Conservation (phyloP, 1,140 invertebrate genomes). For the Orius insidiosus region DNA sequence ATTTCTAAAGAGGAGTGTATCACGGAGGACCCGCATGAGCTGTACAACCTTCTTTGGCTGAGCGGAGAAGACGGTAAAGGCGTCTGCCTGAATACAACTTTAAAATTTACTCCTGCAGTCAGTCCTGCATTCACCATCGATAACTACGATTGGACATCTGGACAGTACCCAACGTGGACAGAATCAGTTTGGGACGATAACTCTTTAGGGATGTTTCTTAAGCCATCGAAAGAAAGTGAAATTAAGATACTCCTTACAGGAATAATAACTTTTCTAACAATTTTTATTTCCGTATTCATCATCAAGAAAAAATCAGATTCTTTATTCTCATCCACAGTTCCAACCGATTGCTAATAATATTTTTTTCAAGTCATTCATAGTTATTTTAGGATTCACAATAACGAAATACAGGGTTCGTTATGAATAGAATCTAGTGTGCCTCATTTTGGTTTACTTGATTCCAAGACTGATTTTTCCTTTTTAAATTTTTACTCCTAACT, state of each 20-base stretch:
- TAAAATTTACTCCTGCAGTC: slow-evolving; percentile 44
- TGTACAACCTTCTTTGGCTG: too few species aligned
- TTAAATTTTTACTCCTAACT: too few species aligned
- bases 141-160: slow-evolving; percentile 64
- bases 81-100: slow-evolving; percentile 56
- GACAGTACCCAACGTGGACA: slow-evolving; percentile 74
- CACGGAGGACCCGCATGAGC: too few species aligned
- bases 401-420: too few species aligned
- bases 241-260: slow-evolving; percentile 44
- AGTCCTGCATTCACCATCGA: slow-evolving; percentile 64
- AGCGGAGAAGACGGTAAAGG: too few species aligned
- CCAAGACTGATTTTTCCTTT: too few species aligned
- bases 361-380: too few species aligned
- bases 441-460: too few species aligned
- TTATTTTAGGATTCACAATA: too few species aligned
- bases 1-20: too few species aligned
- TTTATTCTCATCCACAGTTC: slow-evolving; percentile 31
- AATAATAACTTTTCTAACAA: slow-evolving; percentile 38
- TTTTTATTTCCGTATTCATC: slow-evolving; percentile 51
- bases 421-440: too few species aligned
- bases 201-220: slow-evolving; percentile 61
- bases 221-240: slow-evolving; percentile 52
- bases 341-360: background rate
- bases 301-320: slow-evolving; percentile 42
- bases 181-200: slow-evolving; percentile 70